phyloP scores from a whole-genome alignment of 2,888 invertebrate genomes.

The Campoplex capitator region DNA sequence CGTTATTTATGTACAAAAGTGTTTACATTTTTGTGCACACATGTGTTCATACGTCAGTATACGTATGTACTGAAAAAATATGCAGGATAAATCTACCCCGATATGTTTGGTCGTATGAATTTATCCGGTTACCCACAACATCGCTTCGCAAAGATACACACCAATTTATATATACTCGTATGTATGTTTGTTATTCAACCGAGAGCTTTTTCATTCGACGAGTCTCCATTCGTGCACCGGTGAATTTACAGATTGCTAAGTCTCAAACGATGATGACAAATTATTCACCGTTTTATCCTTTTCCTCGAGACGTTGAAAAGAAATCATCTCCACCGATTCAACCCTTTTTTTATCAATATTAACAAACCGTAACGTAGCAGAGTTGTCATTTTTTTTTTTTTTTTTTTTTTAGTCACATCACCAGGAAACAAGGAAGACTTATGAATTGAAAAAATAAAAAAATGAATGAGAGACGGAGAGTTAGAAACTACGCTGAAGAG shows the following conservation, averaged over 20 bases:
- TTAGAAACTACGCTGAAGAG: too few species aligned
- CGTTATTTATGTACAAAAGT: not conserved
- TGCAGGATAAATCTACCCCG: conserved; percentile 13
- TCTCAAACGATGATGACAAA: not conserved
- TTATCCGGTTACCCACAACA: conserved; percentile 31
- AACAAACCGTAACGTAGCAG: not conserved
- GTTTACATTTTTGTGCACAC: not conserved
- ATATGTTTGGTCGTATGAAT: conserved; percentile 29
- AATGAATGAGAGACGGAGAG: too few species aligned
- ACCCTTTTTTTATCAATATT: not conserved
- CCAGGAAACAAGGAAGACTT: not conserved
- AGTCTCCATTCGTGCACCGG: conserved; percentile 30
- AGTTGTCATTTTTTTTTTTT: too few species aligned
- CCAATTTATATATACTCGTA: not conserved
- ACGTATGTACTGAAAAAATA: conserved; percentile 2
- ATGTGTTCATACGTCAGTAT: not conserved
- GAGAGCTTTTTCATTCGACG: conserved; percentile 22
- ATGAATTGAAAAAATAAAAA: not conserved
- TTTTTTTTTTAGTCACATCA: not conserved
- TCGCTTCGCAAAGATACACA: not conserved
- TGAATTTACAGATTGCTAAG: conserved; percentile 19
- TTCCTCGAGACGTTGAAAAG: not conserved
- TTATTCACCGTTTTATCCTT: conserved; percentile 1
- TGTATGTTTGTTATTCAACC: conserved; percentile 5
- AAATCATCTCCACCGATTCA: not conserved